Evolutionary conservation across 2,888 invertebrate species (phyloP).

Genomic region (Ectemnius cavifrons): DNA sequence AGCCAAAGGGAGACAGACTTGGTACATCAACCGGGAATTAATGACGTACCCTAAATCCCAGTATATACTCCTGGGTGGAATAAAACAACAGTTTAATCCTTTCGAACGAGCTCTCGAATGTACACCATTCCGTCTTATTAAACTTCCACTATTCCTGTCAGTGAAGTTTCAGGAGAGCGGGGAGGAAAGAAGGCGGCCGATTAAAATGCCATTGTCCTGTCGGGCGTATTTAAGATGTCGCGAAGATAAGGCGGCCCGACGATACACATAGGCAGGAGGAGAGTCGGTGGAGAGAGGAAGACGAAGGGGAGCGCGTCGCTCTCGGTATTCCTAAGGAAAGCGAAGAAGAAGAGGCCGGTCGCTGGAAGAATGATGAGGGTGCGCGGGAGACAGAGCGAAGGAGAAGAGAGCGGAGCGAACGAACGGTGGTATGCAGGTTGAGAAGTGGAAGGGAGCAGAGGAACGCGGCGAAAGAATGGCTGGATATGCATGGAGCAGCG

Average conservation of each 20-base stretch:
- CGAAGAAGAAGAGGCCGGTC: slow-evolving; percentile 10
- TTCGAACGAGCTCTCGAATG: too few species aligned
- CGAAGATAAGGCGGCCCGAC: slow-evolving; percentile 27
- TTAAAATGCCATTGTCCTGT: slow-evolving; percentile 50
- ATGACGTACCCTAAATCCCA: too few species aligned
- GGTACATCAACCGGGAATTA: too few species aligned
- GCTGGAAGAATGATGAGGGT: slow-evolving; percentile 33
- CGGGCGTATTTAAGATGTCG: slow-evolving; percentile 46
- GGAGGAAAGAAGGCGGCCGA: slow-evolving; percentile 14
- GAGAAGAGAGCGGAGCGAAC: slow-evolving; percentile 5
- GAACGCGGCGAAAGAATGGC: slow-evolving; percentile 11
- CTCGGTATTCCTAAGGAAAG: slow-evolving; percentile 18
- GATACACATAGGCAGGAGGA: slow-evolving; percentile 4
- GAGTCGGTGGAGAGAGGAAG: slow-evolving; percentile 15
- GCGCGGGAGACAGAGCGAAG: slow-evolving; percentile 36
- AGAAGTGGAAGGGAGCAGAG: slow-evolving; percentile 9
- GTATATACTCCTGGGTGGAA: too few species aligned
- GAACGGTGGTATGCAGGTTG: slow-evolving; percentile 4
- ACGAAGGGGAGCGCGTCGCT: slow-evolving; percentile 11
- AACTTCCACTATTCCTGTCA: too few species aligned
- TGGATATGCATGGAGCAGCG: slow-evolving; percentile 25
- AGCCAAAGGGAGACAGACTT: not conserved
- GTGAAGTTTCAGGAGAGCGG: too few species aligned
- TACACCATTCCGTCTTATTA: too few species aligned
- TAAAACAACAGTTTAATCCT: too few species aligned